Base-by-base conservation (phyloP, 2,888 invertebrate genomes). In the Thereva nobilitata region DNA sequence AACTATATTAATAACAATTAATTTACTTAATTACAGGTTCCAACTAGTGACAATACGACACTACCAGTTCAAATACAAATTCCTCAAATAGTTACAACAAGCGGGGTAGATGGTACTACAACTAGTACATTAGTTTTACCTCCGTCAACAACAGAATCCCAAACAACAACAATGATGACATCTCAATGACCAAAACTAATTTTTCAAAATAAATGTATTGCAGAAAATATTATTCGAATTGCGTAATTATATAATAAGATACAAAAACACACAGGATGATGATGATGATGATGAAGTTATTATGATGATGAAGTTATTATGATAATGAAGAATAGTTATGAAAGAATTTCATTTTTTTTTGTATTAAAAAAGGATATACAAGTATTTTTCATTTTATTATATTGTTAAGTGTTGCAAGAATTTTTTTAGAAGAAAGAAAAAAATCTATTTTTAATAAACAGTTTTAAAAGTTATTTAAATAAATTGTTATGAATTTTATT, bases 61-160 rank as follows among this genome's bases (percentile, higher is more conserved):
- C 82, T 86, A 68, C 87, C 87, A 1, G 86, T 88, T 12, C 87
- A 87, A 78, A 88, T 88, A 72, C 87, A 86, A 82, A 85, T 88
- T 75, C 87, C 87, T 9, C 86, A 84, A 65, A 64, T 73, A 35
- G 64, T 73, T 12, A 72, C 73, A 47, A 73, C 82, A 78, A 71
- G 70, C 52, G 47, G 64, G 23, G 49, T 57, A 37, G 69, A 70
- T 52, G 71, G 70, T 35, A 69, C 69, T 10, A 69, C 67, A 45
- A 68, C 69, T 72, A 66, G 72, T 74, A 56, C 76, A 71, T 64
- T 72, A 23, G 69, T 70, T 6, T 61, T 72, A 47, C 68, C 70
- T 41, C 52, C 69, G 44, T 63, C 68, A 47, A 50, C 68, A 41
- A 12, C 54, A 41, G 70, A 70, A 66, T 63, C 70, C 61, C 64